phyloP scores from a whole-genome alignment of 2,113 vertebrate genomes.

The Bufo gargarizans region DNA sequence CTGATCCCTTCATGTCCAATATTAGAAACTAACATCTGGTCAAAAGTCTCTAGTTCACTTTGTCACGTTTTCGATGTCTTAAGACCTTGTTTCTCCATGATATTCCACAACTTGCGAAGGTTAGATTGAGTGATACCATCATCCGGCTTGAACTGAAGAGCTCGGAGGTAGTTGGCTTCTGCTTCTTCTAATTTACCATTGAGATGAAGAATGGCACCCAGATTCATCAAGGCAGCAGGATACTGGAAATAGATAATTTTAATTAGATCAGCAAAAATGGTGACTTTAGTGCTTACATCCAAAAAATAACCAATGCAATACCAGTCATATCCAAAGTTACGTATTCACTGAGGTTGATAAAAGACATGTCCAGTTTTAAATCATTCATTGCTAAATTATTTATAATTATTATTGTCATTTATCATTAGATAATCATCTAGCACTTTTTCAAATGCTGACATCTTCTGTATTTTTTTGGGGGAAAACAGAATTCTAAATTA shows the following conservation, averaged over 20 bases:
- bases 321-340: neutral
- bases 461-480: too few relatives aligned
- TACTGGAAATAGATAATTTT: conserved; percentile 76
- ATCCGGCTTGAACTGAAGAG: conserved; percentile 93
- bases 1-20: conserved; percentile 61
- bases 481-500: too few relatives aligned
- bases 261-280: neutral
- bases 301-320: neutral
- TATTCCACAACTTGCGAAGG: conserved; percentile 97
- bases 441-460: too few relatives aligned
- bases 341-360: neutral
- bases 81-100: conserved; percentile 98
- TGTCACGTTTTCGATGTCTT: conserved; percentile 87
- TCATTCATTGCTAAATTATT: neutral
- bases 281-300: neutral
- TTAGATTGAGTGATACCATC: conserved; percentile 98
- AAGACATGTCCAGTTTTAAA: neutral
- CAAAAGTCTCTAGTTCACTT: conserved; percentile 20
- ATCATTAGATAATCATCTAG: too few relatives aligned
- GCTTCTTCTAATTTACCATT: conserved; percentile 92
- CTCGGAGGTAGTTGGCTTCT: conserved; percentile 94
- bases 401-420: too few relatives aligned
- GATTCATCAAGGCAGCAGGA: conserved; percentile 96
- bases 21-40: conserved; percentile 48
- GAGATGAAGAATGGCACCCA: conserved; percentile 98